A percentile compares a stretch with the other conserved stretches of the same genome.
phyloP scores from a whole-genome alignment of 2,113 vertebrate genomes.

The Bagarius yarrelli region DNA sequence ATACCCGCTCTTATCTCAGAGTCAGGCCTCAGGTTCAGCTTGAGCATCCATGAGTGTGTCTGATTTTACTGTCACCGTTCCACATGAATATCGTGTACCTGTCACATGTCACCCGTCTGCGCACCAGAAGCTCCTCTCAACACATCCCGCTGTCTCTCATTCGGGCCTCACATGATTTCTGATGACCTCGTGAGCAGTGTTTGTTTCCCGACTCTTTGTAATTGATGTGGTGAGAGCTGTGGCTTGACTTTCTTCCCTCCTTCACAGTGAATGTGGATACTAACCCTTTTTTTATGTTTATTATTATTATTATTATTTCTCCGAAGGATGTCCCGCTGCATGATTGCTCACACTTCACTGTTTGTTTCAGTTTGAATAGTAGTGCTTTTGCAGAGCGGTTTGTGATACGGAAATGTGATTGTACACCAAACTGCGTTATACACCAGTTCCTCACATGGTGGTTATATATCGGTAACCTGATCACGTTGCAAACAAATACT shows the following conservation, averaged over 20 bases:
- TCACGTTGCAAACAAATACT: neutral
- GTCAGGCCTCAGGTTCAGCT: neutral
- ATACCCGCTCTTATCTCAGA: neutral
- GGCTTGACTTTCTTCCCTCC: constrained; percentile 20
- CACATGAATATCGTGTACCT: constrained; percentile 27
- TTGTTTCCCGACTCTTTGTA: constrained; percentile 2
- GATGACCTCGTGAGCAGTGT: constrained; percentile 6
- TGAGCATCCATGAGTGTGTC: constrained; percentile 27
- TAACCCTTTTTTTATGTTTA: neutral
- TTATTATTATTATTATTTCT: constrained; percentile 2
- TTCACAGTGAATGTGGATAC: constrained; percentile 14
- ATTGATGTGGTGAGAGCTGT: constrained; percentile 42
- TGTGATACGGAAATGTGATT: constrained; percentile 3
- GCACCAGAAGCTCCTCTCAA: constrained; percentile 22
- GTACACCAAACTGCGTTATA: neutral
- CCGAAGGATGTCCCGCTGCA: constrained; percentile 32
- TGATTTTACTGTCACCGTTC: constrained; percentile 26
- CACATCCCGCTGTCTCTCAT: constrained; percentile 18
- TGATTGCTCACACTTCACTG: constrained; percentile 28
- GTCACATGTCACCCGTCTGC: constrained; percentile 16
- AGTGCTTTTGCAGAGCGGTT: neutral
- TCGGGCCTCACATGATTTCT: constrained; percentile 23
- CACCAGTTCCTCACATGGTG: neutral
- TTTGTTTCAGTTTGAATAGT: constrained; percentile 13
- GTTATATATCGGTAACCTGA: neutral